Evolutionary conservation across 2,113 vertebrate genomes (phyloP), one percentile per base, ranked within the genome.

Genomic region (Oostethus manadensis): DNA sequence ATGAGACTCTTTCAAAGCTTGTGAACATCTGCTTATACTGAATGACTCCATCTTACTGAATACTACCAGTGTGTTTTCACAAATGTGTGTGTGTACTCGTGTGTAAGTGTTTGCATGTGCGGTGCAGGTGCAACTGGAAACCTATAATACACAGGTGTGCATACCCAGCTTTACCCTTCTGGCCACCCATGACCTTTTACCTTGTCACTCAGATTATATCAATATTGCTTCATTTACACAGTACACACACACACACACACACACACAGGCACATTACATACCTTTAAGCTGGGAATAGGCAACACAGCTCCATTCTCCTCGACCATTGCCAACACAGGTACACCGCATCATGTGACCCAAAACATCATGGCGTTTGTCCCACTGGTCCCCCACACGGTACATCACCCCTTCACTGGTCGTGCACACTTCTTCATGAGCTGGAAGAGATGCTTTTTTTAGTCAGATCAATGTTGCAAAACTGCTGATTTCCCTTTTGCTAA

Each of bases 291-390:
- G 94, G 10, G 97, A 95, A 83, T 95, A 92, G 1, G 95, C 92
- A 1, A 95, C 82, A 67, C 97, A 99, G 43, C 89, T 95, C 96
- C 96, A 99, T 46, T 99, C 96, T 44, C 97, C 97, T 1, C 97
- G 92, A 0, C 96, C 96, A 10, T 95, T 98, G 40, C 97, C 97
- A 0, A 92, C 77, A 47, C 97, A 99, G 0, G 92, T 97, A 60
- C 97, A 99, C 44, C 89, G 89, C 96, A 98, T 98, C 95, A 98
- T 95, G 74, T 99, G 94, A 48, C 94, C 94, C 76, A 94, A 89
- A 17, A 90, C 78, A 11, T 98, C 94, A 0, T 99, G 95, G 3
- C 90, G 91, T 22, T 97, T 98, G 74, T 99, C 97, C 97, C 96
- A 99, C 81, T 98, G 91, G 57, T 99, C 97, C 6, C 94, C 94